Conservation (phyloP, 2,113 vertebrate species). For the Rhea americana region DNA sequence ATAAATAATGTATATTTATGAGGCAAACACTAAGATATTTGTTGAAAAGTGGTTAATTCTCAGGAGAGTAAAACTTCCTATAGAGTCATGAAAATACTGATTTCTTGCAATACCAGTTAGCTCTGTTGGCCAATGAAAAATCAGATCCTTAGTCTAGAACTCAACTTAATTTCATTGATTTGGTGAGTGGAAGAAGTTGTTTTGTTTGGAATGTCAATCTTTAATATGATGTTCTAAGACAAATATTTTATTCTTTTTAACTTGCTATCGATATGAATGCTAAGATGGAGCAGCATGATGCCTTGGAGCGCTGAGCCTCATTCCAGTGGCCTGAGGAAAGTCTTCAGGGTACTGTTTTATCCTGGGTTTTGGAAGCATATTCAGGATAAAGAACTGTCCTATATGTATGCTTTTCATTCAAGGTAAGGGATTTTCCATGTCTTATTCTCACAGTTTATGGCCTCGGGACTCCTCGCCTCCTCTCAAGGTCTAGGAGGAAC, state of each 20-base stretch:
- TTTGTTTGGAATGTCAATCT: background rate
- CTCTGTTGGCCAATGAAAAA: background rate
- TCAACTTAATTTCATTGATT: background rate
- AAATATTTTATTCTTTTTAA: background rate
- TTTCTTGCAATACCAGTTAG: background rate
- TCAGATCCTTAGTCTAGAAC: background rate
- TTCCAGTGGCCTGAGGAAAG: background rate
- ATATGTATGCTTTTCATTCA: background rate
- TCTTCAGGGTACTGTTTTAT: background rate
- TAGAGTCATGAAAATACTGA: background rate
- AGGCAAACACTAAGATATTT: background rate
- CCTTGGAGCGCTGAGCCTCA: background rate
- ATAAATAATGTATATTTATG: background rate
- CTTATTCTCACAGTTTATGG: background rate
- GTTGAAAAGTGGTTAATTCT: background rate
- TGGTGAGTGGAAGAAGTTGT: background rate
- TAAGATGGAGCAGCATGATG: background rate
- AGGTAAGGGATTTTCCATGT: slow-evolving; percentile 1
- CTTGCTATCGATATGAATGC: background rate
- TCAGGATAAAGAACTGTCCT: slow-evolving; percentile 14
- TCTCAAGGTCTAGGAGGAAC: slow-evolving; percentile 38
- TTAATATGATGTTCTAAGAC: background rate
- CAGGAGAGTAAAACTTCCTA: background rate
- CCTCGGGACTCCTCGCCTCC: slow-evolving; percentile 14
- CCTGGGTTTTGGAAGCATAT: background rate